Evolutionary conservation across 30 jellyfish, hydroid and myxozoan species (phyloP), one percentile per base, ranked within the genome.

Genomic region (Calvadosia cruxmelitensis): DNA sequence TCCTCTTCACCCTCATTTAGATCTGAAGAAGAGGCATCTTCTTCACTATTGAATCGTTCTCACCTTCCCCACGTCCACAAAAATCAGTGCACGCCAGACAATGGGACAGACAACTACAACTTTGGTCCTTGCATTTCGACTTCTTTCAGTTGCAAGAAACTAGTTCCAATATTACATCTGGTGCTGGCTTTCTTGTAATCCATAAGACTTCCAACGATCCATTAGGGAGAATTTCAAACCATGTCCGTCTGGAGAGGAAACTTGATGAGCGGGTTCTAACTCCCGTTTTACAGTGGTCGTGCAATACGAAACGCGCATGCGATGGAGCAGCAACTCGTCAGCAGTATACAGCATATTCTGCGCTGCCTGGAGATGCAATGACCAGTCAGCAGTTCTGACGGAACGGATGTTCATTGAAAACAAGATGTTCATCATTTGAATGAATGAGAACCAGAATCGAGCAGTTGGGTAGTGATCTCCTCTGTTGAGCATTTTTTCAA

Each of bases 121-220:
- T 0, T 32, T 62, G 32, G 25, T 29, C 69, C 34, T 66, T 49
- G 63, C 90, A 77, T 24, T 68, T 68, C 1, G 53, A 13, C 34
- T 31, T 72, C 29, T 49, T 29, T 64, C 90, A 69, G 76, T 52
- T 53, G 48, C 90, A 68, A 3, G 79, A 13, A 1, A 72, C 69
- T 36, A 72, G 24, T 15, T 57, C 70, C 1, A 72, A 33, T 2
- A 68, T 65, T 2, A 67, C 30, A 15, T 77, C 90, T 1, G 84
- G 84, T 1, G 88, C 80, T 10, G 90, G 76, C 10, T 34, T 52
- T 29, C 52, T 62, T n/a, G 69, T 31, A 80, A 73, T 73, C 79
- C 84, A 73, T 30, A 25, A 32, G 27, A 53, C 27, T 53, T 53
- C 26, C 32, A 53, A 20, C 12, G 23, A 29, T 30, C 48, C 67